Evolutionary conservation across 2,888 invertebrate species (phyloP), one percentile per base, ranked within the genome.

Genomic region (Prosapia bicincta): DNA sequence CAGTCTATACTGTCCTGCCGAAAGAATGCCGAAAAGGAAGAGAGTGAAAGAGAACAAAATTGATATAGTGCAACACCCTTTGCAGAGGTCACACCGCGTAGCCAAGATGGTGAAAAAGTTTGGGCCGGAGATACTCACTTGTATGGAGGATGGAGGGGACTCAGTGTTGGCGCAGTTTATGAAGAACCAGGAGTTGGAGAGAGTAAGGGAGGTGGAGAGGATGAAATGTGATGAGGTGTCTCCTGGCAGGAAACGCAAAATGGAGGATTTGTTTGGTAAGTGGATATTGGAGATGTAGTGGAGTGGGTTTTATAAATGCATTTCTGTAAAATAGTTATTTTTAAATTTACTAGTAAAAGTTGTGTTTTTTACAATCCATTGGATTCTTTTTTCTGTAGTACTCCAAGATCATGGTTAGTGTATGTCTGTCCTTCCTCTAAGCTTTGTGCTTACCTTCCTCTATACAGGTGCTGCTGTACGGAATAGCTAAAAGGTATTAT

Each of bases 111-210:
- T 80, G 25, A 79, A 78, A 72, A 80, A 76, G 43, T 72, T 80
- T 15, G 80, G 80, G 23, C 79, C 79, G 30, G 80, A 80, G 77
- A 79, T 79, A 66, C 72, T 78, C 54, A 54, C 74, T 25, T 73
- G 71, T n/a, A 76, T 72, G 71, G 76, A 72, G 26, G 74, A 74
- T 5, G 75, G 75, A 13, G 54, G 71, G 6, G 77, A 72, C 26
- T 75, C 77, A 1, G 75, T 74, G 1, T 66, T 77, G 13, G 75
- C 77, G 25, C 74, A 75, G 69, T 71, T 76, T 43, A 74, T 74
- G 74, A 76, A 71, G 67, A 72, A 71, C 6, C 72, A 72, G 24
- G 28, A 54, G 13, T 30, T 74, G 28, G 74, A 74, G 15, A 54
- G 30, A 24, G 15, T 69, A 3, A 74, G 24, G 23, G 69, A 74